Base-by-base conservation (phyloP, 2,113 vertebrate species). In the Syngnathus scovelli region DNA sequence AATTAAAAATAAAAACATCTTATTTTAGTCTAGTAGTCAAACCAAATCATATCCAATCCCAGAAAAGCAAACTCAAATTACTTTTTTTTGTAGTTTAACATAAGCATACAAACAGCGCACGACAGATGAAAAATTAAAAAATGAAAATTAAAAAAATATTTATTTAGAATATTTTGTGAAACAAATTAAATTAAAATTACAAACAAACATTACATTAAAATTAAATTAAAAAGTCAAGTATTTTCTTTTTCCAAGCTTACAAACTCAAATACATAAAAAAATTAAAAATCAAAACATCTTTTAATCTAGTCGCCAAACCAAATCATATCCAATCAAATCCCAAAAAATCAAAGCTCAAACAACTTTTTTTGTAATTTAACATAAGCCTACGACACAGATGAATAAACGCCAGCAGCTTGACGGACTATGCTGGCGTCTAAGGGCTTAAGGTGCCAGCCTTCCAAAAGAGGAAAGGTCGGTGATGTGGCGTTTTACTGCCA, bases 401-500 rank as follows among this genome's bases (percentile, higher is more conserved):
- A 58, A 1, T 60, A 9, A 38, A 38, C 18, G 15, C 12, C 18
- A 18, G 48, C 48, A 49, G 36, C 16, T 59, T 38, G 16, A 7
- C 19, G 7, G 33, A 59, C 18, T 36, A 23, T 2, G 18, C 49
- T n/a, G 49, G 13, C 21, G 58, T 10, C 18, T 23, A 36, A 19
- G 58, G 18, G 2, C n/a, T 38, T 59, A 38, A 36, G 18, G 27
- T 27, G 37, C 48, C 21, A 23, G 62, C 41, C 33, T 55, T 88
- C 86, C 90, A 87, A 85, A 89, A 90, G 87, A 90, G 88, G 90
- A 92, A 91, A 91, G 85, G 87, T 85, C 82, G 85, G 85, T 62
- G 77, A 78, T 82, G 74, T 79, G 83, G 83, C 79, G 82, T 75
- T 80, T 79, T 62, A 77, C 70, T 77, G 78, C 78, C 74, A 38